A percentile compares a stretch with the other conserved stretches of the same genome.
Conservation (phyloP, 1,140 invertebrate species). For the Leptopilina clavipes region DNA sequence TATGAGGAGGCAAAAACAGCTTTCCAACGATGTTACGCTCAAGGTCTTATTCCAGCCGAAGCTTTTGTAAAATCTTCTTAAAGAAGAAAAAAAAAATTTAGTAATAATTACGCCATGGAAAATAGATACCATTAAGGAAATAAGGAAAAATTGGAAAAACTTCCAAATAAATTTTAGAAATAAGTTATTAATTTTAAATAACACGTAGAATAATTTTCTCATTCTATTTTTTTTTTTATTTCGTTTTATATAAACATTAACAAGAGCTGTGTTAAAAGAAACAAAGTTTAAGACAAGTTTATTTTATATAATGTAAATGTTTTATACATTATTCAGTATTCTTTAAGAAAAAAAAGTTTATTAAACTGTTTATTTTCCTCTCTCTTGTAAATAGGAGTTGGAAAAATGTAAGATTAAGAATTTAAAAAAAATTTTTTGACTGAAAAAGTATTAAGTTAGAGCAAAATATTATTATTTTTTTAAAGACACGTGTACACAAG, state of each 20-base stretch:
- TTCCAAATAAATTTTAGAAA: no score
- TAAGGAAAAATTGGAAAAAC: background rate
- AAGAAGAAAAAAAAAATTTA: slow-evolving; percentile 74
- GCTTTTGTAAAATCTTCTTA: slow-evolving; percentile 83
- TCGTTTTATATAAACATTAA: no score
- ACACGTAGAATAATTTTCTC: no score
- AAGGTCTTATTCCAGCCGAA: slow-evolving; percentile 84
- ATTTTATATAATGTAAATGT: no score
- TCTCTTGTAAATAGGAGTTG: no score
- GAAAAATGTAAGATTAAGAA: background rate
- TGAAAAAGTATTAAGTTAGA: background rate
- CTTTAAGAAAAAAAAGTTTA: no score
- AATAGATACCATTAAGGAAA: background rate
- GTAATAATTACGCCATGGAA: background rate
- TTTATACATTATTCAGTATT: no score
- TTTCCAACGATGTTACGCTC: slow-evolving; percentile 85
- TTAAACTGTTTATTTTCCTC: no score
- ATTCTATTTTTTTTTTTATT: no score
- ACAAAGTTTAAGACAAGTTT: no score
- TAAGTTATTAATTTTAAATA: no score
- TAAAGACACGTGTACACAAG: background rate
- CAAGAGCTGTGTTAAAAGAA: no score
- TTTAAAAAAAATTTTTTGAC: background rate
- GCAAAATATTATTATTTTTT: background rate
- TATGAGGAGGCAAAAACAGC: slow-evolving; percentile 83